A percentile compares a stretch with the other conserved stretches of the same genome.
These are phyloP conservation scores for Lepus oiostolus DNA, from an alignment of 2,797 vertebrate species.

Conservation along the genomic window DNA sequence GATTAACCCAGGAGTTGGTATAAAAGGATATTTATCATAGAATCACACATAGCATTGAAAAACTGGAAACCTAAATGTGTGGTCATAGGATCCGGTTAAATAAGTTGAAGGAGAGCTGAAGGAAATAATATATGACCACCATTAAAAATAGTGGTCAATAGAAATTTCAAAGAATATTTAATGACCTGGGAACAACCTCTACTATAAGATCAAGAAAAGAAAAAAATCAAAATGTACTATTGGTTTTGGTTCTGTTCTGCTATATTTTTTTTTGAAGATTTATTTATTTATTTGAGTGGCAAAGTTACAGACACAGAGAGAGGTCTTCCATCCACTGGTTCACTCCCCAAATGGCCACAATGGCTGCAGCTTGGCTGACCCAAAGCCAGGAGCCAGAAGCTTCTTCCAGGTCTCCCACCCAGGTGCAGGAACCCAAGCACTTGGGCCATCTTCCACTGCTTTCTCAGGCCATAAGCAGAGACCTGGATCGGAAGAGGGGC, in stretches of 20 bases:
- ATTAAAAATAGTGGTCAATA: not conserved
- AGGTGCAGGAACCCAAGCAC: too few relatives aligned
- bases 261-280: too few relatives aligned
- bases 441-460: too few relatives aligned
- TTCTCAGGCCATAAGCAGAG: too few relatives aligned
- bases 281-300: too few relatives aligned
- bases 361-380: too few relatives aligned
- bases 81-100: not conserved
- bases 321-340: too few relatives aligned
- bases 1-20: not conserved
- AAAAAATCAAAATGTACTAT: not conserved
- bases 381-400: too few relatives aligned
- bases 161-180: constrained; percentile 36
- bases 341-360: too few relatives aligned
- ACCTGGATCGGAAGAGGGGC: too few relatives aligned
- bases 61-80: not conserved
- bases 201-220: not conserved
- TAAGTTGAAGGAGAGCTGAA: not conserved
- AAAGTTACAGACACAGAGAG: too few relatives aligned
- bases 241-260: not conserved
- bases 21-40: not conserved
- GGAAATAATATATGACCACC: not conserved
- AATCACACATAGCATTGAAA: not conserved
- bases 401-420: too few relatives aligned
- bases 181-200: not conserved